A percentile compares a stretch with the other conserved stretches of the same genome.
phyloP scores from a whole-genome alignment of 2,113 vertebrate species.

The Casuarius casuarius region DNA sequence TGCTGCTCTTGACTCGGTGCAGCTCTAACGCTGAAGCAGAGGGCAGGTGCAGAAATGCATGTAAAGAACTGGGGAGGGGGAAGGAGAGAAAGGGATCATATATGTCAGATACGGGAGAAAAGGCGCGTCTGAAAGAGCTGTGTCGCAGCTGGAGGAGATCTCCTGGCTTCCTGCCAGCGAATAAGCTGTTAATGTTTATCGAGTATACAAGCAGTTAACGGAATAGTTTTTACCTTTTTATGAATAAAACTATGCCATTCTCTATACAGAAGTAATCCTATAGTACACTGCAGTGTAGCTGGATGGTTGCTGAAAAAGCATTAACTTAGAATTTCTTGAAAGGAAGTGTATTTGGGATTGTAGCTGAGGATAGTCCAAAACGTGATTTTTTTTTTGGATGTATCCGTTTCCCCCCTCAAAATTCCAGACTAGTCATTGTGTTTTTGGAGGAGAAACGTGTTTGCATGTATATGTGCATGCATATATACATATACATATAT shows the following conservation, averaged over 20 bases:
- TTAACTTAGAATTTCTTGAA: background rate
- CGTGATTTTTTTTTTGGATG: background rate
- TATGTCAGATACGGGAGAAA: background rate
- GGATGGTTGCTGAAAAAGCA: background rate
- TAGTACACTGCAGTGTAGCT: background rate
- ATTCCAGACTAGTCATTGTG: background rate
- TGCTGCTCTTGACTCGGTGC: conserved; percentile 28
- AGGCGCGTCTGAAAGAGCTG: conserved; percentile 29
- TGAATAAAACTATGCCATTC: background rate
- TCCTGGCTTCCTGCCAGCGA: conserved; percentile 6
- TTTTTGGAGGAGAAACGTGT: background rate
- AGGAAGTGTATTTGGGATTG: background rate
- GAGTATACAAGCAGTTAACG: background rate
- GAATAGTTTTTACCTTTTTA: background rate
- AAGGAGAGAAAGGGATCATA: conserved; percentile 6
- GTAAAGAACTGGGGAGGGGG: background rate
- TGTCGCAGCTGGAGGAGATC: conserved; percentile 6
- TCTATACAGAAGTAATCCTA: background rate
- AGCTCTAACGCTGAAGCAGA: conserved; percentile 41
- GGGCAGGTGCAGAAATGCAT: conserved; percentile 14
- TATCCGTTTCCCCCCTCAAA: background rate
- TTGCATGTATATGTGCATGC: background rate
- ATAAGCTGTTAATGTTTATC: conserved; percentile 2
- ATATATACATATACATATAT: background rate
- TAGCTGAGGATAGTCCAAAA: background rate